phyloP scores from a whole-genome alignment of 1,140 invertebrate genomes.

The Brachionus paranguensis region DNA sequence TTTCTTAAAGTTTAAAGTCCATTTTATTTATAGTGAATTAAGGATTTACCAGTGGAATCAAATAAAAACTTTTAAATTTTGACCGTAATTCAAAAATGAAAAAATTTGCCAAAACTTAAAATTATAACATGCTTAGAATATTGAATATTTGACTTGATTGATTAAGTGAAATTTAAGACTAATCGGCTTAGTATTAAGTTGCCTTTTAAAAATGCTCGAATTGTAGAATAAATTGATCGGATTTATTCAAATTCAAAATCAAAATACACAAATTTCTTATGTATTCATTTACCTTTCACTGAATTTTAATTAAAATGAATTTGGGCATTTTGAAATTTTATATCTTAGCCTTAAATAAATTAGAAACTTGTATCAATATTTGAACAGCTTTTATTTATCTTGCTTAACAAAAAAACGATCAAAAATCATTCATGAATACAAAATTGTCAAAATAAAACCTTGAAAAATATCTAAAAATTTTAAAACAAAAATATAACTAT shows the following conservation, averaged over 20 bases:
- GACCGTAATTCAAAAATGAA: no score
- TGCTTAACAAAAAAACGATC: background rate
- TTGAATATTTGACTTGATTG: background rate
- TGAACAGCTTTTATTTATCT: conserved; percentile 16
- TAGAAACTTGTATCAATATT: background rate
- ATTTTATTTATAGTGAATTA: no score
- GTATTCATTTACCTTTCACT: background rate
- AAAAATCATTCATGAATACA: background rate
- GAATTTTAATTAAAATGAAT: background rate
- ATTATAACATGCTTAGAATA: background rate
- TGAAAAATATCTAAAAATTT: background rate
- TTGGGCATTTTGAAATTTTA: background rate
- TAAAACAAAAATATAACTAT: background rate
- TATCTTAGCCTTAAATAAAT: background rate
- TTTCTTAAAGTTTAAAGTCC: no score
- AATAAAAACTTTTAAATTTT: no score
- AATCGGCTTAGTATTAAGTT: background rate
- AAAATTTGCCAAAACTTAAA: no score
- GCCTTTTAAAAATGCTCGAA: background rate
- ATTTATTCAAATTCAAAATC: background rate
- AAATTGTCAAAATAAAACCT: background rate
- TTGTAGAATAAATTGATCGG: background rate
- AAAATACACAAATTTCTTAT: background rate
- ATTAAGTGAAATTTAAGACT: background rate
- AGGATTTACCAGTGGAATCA: no score